Percentiles rank a stretch among this genome's conserved stretches.
These are phyloP conservation scores for Oryzias celebensis DNA, from an alignment of 2,113 vertebrate species.

Conservation along the genomic window DNA sequence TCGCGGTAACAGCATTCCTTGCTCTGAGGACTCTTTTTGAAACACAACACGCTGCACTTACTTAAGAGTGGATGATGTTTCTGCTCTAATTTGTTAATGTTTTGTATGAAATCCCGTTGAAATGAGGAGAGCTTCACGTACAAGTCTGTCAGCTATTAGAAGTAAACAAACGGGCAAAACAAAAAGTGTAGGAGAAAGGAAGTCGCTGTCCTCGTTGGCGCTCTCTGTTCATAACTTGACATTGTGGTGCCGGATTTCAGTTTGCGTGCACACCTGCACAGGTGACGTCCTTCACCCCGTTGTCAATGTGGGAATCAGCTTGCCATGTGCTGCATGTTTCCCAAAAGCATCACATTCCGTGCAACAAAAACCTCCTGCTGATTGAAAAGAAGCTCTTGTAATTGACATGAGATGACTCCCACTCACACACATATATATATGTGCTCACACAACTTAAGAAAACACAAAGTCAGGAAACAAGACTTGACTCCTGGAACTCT, in stretches of 20 bases:
- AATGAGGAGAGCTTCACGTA: background rate
- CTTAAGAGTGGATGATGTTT: slow-evolving; percentile 10
- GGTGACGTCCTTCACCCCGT: background rate
- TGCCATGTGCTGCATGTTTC: background rate
- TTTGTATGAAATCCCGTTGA: slow-evolving; percentile 3
- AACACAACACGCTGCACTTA: slow-evolving; percentile 32
- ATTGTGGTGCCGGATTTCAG: slow-evolving; percentile 17
- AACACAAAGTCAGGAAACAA: too few species aligned
- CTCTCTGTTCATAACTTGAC: background rate
- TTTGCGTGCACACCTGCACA: background rate
- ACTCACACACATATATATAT: too few species aligned
- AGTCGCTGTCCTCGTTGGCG: background rate
- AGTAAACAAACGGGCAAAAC: background rate
- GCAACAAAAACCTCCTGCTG: slow-evolving; percentile 1
- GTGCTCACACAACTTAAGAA: too few species aligned
- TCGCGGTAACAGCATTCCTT: slow-evolving; percentile 62
- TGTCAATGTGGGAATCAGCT: background rate
- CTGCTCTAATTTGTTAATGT: slow-evolving; percentile 16
- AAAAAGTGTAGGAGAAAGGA: background rate
- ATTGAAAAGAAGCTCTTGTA: slow-evolving; percentile 14
- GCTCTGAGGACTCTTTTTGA: slow-evolving; percentile 62
- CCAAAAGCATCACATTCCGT: background rate
- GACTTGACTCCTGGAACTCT: too few species aligned
- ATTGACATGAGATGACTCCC: background rate
- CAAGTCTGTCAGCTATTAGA: background rate